Percentiles rank a stretch among this genome's conserved stretches.
phyloP scores from a whole-genome alignment of 2,888 invertebrate species.

The Mesopsocus fuscifrons region DNA sequence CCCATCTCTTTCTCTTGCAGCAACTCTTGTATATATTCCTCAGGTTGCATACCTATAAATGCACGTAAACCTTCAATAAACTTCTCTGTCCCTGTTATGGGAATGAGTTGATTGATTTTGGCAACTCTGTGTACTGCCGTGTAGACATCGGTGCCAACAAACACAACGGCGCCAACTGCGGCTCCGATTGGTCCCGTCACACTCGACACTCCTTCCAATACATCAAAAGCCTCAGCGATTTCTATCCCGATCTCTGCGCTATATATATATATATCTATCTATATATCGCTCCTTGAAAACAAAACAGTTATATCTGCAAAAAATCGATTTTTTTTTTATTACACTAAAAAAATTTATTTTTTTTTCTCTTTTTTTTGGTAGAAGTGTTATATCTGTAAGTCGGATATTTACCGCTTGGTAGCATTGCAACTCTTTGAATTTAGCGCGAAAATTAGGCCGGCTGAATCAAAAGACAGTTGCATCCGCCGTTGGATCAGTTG shows the following conservation, averaged over 20 bases:
- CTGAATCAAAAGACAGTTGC: no score
- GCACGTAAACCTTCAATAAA: neutral
- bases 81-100: constrained; percentile 6
- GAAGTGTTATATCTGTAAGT: no score
- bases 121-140: constrained; percentile 12
- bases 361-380: no score
- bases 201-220: constrained; percentile 13
- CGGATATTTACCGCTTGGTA: no score
- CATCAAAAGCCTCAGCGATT: constrained; percentile 12
- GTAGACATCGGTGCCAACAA: constrained; percentile 13
- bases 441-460: no score
- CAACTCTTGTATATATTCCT: neutral
- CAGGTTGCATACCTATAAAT: neutral
- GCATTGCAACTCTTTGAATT: no score
- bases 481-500: no score
- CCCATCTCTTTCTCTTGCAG: neutral
- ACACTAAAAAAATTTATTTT: no score
- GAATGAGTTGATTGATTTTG: constrained; percentile 12
- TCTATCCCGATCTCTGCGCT: constrained; percentile 13
- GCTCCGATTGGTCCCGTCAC: constrained; percentile 14
- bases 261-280: no score
- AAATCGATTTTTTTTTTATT: no score
- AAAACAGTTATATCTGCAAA: no score
- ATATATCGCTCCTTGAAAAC: no score
- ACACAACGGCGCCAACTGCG: constrained; percentile 12